Base-by-base conservation (phyloP, 2,797 vertebrate species). In the Sciurus vulgaris region DNA sequence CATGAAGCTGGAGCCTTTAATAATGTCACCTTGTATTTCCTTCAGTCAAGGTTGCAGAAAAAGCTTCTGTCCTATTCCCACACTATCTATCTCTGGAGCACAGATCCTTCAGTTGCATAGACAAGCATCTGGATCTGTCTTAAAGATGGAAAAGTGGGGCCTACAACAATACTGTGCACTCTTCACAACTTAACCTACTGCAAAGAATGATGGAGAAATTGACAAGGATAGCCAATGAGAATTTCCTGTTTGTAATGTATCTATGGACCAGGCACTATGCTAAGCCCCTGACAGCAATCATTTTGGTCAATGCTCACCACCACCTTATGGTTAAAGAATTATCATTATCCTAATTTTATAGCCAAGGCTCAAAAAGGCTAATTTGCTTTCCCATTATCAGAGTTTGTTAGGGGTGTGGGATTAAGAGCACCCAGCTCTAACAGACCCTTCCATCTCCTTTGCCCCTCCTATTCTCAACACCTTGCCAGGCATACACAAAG, bases 231-330 rank as follows among this genome's bases (percentile, higher is more conserved):
- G 81, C 35, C 92, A 56, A 65, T 87, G 44, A 79, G 15, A 78
- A 30, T 73, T 79, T 88, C 74, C 51, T 15, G 13, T 56, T 82
- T 59, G 88, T 9, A 15, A 41, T 5, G 6, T n/a, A 17, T 61
- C 79, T n/a, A n/a, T 8, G 28, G 44, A 44, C 44, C 81, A n/a
- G 44, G 67, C 17, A 74, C 54, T 69, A n/a, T 77, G 86, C 69
- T 83, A 74, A 93, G 63, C 59, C 83, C 78, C 69, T 70, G 30
- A 70, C 5, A 86, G 91, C 69, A 87, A 59, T 41, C 91, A 47
- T 51, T 88, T 51, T 93, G 56, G 69, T 63, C 38, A 69, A 51
- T 82, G 73, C 18, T 93, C 69, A 85, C 63, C 65, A 24, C 49
- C 38, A 63, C 26, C 20, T 70, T 86, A 26, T 59, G 38, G 91